Base-by-base conservation (phyloP, 2,113 vertebrate genomes). In the Lichenostomus cassidix region DNA sequence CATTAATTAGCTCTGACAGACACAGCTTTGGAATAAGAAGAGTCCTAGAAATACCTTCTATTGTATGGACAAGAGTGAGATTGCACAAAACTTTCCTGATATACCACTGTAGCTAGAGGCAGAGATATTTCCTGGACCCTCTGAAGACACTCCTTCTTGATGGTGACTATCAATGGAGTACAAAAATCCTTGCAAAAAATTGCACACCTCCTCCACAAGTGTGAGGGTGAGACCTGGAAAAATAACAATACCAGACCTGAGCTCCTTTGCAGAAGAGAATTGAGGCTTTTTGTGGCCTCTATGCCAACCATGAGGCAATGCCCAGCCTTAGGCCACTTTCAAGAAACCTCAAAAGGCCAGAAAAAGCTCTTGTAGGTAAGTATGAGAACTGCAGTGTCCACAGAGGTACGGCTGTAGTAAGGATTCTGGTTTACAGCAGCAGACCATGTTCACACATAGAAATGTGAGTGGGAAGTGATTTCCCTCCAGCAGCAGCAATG, bases 1-100 rank as follows among this genome's bases (percentile, higher is more conserved):
- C n/a, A 46, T 25, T 68, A 68, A 81, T 83, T 93, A 92, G 64
- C 47, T 90, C 7, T 56, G 53, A 64, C 60, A 92, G 42, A 62
- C 35, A 14, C 37, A 76, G 41, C 37, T 89, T 64, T 84, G 78
- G 74, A 89, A 73, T 39, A 59, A 42, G 70, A 68, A 41, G 11
- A 53, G 49, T 68, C 53, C 44, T 89, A 60, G 44, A 95, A 89
- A 68, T 62, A 52, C 5, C 67, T 85, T 83, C 41, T 42, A 5
- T 41, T 79, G 4, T 25, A 87, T 63, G 56, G 56, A 68, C 41
- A 68, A 52, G n/a, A 33, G 16, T 0, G 5, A 89, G 29, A 55
- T 10, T 69, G 17, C 17, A 46, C 20, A 74, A 60, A 77, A n/a
- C 8, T 76, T 59, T 37, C 27, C 56, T 75, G 69, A 33, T 44